Base-by-base conservation (phyloP, 2,888 invertebrate genomes). In the Tiliacea aurago region DNA sequence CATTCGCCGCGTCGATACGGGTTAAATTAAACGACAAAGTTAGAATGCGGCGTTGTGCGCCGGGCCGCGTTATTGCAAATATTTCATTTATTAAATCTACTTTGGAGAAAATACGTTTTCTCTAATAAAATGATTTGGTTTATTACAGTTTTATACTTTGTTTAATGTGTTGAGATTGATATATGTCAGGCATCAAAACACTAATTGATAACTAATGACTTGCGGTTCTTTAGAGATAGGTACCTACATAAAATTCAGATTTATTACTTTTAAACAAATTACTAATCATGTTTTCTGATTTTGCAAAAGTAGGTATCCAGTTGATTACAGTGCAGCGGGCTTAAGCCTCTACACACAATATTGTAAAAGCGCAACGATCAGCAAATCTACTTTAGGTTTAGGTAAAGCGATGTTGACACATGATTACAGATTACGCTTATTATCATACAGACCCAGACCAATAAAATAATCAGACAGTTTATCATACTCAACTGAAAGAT, bases 21-120 rank as follows among this genome's bases (percentile, higher is more conserved):
- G 86, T 87, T 87, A 84, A 83, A 86, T 86, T 85, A 81, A 87
- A 85, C 85, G 83, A 84, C 87, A 86, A 87, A 87, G 83, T 86
- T 81, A 83, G 86, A 84, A 86, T 80, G 86, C 80, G 72, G 75
- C 70, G 64, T 59, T 63, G 76, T 71, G 73, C 63, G 71, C 65
- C 63, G 41, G 49, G 67, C 73, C 73, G 55, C 61, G 70, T 70
- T 83, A 84, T 85, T 84, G 77, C 86, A 84, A 86, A 87, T 85
- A 86, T 87, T 86, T 84, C 76, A 81, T 84, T 85, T 83, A 84
- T 75, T 75, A 81, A 81, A 78, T 80, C 78, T 65, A 82, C 80
- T 87, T 85, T 81, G 11, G 47, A 68, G 72, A 63, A 76, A 71
- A 81, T 70, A 72, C 67, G 70, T 72, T 78, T 68, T 53, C 55